These are phyloP conservation scores for Hippocampus abdominalis DNA, from an alignment of 2,113 vertebrate genomes.

Conservation along the genomic window DNA sequence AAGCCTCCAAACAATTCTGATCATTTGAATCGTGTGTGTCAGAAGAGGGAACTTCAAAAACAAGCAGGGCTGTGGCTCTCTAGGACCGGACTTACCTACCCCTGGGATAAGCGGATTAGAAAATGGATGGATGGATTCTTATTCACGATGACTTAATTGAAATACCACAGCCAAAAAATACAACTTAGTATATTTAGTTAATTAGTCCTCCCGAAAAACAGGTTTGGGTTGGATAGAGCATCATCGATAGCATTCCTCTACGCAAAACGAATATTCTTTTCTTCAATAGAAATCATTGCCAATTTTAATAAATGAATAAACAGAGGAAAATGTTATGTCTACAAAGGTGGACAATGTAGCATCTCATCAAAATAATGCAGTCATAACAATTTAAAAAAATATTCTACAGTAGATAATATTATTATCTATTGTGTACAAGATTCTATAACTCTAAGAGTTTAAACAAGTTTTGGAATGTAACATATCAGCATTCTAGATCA, in stretches of 20 bases:
- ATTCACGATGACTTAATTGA: not conserved
- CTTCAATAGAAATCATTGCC: not conserved
- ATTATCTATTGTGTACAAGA: not conserved
- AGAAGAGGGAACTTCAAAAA: too few species aligned
- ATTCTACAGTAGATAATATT: too few species aligned
- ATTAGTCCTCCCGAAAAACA: not conserved
- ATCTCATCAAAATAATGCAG: too few species aligned
- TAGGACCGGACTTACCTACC: too few species aligned
- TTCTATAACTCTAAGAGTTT: not conserved
- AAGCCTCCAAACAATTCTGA: too few species aligned
- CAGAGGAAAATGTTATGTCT: not conserved
- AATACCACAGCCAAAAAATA: not conserved
- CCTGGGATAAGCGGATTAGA: too few species aligned
- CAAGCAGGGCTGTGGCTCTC: too few species aligned
- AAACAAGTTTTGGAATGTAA: conserved; percentile 53
- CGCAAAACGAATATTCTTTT: not conserved
- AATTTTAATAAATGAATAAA: not conserved
- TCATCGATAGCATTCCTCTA: not conserved
- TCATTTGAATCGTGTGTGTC: too few species aligned
- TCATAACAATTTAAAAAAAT: not conserved
- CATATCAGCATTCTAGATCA: conserved; percentile 59
- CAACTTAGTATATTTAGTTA: not conserved
- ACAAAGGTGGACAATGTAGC: not conserved
- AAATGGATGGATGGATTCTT: too few species aligned
- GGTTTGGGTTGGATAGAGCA: not conserved